These are phyloP conservation scores for Drosophila vallismaia DNA, from an alignment of 2,888 invertebrate species.

Conservation along the genomic window DNA sequence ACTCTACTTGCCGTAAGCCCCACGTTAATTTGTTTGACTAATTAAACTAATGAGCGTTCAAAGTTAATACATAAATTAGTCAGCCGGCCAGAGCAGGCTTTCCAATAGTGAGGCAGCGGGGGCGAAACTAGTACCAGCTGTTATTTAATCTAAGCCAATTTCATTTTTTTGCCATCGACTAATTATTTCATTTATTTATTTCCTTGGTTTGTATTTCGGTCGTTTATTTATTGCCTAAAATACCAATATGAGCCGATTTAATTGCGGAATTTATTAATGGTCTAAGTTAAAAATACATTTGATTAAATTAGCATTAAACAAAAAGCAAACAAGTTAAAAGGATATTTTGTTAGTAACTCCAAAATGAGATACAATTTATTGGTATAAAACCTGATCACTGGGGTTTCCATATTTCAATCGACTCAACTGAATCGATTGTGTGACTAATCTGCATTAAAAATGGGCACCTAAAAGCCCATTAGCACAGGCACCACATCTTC, in stretches of 20 bases:
- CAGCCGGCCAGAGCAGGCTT: constrained; percentile 44
- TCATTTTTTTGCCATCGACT: constrained; percentile 61
- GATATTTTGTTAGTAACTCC: too few species aligned
- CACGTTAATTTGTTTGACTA: constrained; percentile 83
- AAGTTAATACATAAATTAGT: constrained; percentile 82
- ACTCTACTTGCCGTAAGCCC: constrained; percentile 73
- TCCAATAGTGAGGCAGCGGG: constrained; percentile 1
- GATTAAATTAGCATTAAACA: too few species aligned
- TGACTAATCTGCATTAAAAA: constrained; percentile 39
- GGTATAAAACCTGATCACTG: background rate
- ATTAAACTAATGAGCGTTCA: constrained; percentile 84
- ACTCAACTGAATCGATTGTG: constrained; percentile 30
- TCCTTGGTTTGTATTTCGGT: constrained; percentile 7
- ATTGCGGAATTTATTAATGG: background rate
- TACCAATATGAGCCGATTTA: constrained; percentile 5
- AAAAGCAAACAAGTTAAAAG: too few species aligned
- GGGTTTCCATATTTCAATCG: background rate
- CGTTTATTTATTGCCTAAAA: background rate
- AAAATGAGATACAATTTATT: too few species aligned
- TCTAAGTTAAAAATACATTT: background rate
- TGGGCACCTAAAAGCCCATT: constrained; percentile 43
- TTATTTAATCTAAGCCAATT: constrained; percentile 29
- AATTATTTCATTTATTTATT: constrained; percentile 45
- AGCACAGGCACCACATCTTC: constrained; percentile 23
- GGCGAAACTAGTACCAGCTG: constrained; percentile 7